A percentile compares a stretch with the other conserved stretches of the same genome.
These are phyloP conservation scores for Sceloporus undulatus DNA, from an alignment of 2,113 vertebrate species.

Conservation along the genomic window DNA sequence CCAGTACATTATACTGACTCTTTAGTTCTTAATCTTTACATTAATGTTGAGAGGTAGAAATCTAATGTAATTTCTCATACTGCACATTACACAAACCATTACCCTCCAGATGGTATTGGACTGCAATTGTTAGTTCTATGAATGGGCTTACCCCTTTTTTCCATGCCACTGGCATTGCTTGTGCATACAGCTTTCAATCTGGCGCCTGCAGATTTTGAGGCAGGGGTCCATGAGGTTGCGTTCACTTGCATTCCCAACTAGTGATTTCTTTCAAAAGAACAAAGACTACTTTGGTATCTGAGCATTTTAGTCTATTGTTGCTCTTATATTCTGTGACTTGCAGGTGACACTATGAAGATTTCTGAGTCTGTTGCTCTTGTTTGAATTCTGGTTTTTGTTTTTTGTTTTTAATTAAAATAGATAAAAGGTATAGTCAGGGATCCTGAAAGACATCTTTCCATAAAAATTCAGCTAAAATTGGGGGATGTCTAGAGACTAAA, in stretches of 20 bases:
- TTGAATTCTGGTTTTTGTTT: not conserved
- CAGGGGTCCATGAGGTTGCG: not conserved
- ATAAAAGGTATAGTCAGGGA: too few relatives aligned
- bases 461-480: too few relatives aligned
- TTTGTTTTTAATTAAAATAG: too few relatives aligned
- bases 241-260: not conserved
- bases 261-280: not conserved
- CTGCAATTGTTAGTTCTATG: not conserved
- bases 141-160: too few relatives aligned
- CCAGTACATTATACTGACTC: not conserved
- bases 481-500: too few relatives aligned
- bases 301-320: too few relatives aligned
- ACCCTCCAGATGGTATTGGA: too few relatives aligned
- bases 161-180: not conserved
- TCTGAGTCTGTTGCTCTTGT: not conserved
- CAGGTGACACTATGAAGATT: not conserved
- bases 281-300: not conserved
- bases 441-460: too few relatives aligned
- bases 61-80: not conserved
- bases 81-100: accelerated
- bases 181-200: not conserved
- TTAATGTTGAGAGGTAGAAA: not conserved
- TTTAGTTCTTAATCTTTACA: too few relatives aligned
- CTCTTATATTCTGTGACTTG: not conserved
- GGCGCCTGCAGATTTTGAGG: too few relatives aligned